A percentile compares a stretch with the other conserved stretches of the same genome.
phyloP scores from a whole-genome alignment of 2,113 vertebrate genomes.

The Thunnus thynnus region DNA sequence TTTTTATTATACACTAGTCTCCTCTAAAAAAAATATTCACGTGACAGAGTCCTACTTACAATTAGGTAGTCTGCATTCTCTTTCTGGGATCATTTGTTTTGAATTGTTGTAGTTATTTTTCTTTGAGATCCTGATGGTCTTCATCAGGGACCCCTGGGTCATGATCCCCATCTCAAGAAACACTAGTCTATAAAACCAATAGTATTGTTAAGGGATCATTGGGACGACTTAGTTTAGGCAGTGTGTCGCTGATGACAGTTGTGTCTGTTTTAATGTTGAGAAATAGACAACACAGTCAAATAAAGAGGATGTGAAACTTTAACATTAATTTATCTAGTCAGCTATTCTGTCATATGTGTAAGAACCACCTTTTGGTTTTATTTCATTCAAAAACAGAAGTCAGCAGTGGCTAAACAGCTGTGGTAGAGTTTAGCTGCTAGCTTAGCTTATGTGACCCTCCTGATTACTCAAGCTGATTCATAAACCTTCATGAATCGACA shows the following conservation, averaged over 20 bases:
- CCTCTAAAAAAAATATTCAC: not conserved
- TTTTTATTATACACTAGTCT: not conserved
- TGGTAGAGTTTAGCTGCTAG: not conserved
- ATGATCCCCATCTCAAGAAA: not conserved
- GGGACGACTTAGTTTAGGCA: not conserved
- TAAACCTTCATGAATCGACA: not conserved
- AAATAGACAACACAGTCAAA: constrained; percentile 1
- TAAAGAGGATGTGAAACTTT: constrained; percentile 74
- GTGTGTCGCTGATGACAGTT: not conserved
- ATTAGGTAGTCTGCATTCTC: not conserved
- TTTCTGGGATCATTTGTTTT: not conserved
- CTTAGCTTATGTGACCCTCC: not conserved
- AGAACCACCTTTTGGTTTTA: not conserved
- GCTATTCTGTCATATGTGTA: constrained; percentile 13
- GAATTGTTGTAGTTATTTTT: not conserved
- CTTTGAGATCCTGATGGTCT: not conserved
- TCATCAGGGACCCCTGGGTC: not conserved
- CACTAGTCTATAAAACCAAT: not conserved
- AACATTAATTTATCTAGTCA: constrained; percentile 33
- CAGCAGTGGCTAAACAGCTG: not conserved
- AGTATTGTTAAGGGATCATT: not conserved
- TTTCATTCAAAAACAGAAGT: not conserved
- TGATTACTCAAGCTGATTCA: not conserved
- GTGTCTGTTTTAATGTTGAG: constrained; percentile 24
- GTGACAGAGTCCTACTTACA: not conserved